phyloP scores from a whole-genome alignment of 2,113 vertebrate genomes.

The Nycticryphes semicollaris region DNA sequence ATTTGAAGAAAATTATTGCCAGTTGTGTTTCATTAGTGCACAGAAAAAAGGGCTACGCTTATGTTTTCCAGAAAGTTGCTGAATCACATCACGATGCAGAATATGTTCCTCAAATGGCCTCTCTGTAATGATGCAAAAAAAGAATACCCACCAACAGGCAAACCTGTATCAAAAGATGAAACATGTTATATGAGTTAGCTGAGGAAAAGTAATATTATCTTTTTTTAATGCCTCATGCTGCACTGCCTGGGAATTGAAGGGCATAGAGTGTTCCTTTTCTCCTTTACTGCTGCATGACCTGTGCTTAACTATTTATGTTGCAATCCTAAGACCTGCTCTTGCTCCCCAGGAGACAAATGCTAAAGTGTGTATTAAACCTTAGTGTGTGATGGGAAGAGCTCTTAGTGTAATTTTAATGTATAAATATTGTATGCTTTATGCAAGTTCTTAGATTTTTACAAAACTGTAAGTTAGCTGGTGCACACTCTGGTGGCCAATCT shows the following conservation, averaged over 20 bases:
- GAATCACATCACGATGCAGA: constrained; percentile 29
- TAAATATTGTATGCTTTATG: constrained; percentile 42
- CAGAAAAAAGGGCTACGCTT: neutral
- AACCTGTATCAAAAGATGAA: neutral
- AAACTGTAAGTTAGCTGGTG: neutral
- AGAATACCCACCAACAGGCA: neutral
- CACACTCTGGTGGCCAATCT: neutral
- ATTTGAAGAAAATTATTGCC: neutral
- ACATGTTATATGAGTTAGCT: neutral
- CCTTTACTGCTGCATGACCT: neutral
- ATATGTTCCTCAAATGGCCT: neutral
- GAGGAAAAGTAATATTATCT: neutral
- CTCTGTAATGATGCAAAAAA: neutral
- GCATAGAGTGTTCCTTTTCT: neutral
- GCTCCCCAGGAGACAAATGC: neutral
- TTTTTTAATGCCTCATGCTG: neutral
- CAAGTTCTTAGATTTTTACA: neutral
- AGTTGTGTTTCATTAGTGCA: constrained; percentile 10
- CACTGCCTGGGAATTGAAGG: neutral
- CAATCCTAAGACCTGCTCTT: neutral
- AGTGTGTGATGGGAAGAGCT: neutral
- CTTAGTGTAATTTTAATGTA: neutral
- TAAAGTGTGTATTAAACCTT: neutral
- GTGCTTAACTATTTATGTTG: constrained; percentile 15
- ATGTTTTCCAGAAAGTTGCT: constrained; percentile 42